Evolutionary conservation across 1,140 invertebrate species (phyloP).

Genomic region (Diorhabda elongata): DNA sequence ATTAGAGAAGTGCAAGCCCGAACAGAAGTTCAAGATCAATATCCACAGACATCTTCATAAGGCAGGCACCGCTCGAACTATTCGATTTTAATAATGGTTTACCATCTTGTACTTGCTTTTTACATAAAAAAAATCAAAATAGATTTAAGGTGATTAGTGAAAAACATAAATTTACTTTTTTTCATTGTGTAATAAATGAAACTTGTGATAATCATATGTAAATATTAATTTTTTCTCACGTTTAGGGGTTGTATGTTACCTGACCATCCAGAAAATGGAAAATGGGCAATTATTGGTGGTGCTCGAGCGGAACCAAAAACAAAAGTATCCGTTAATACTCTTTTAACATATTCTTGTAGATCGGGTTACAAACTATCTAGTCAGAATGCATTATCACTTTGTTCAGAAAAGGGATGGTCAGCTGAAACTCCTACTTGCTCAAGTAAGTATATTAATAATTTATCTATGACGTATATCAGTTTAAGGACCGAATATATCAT

Average conservation of each 20-base stretch:
- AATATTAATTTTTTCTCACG: neutral
- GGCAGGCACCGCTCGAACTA: no score
- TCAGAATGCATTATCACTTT: slow-evolving; percentile 14
- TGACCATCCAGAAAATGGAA: slow-evolving; percentile 25
- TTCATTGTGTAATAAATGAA: no score
- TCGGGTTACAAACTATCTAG: slow-evolving; percentile 21
- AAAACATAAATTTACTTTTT: no score
- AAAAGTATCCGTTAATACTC: neutral
- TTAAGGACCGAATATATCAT: no score
- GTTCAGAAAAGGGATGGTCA: slow-evolving; percentile 22
- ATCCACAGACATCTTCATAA: no score
- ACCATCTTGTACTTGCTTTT: no score
- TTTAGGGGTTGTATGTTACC: slow-evolving; percentile 25
- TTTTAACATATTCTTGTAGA: slow-evolving; percentile 20
- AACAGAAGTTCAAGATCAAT: no score
- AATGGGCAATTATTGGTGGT: slow-evolving; percentile 19
- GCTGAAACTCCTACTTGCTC: slow-evolving; percentile 16
- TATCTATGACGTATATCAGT: no score
- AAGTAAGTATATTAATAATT: slow-evolving; percentile 19
- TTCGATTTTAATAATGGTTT: no score
- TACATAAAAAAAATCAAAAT: no score
- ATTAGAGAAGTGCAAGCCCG: no score
- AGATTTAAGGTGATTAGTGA: no score
- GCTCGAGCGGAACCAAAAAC: neutral
- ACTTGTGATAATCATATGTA: neutral